These are phyloP conservation scores for Acanthosepion pharaonis DNA, from an alignment of 2,888 invertebrate genomes.

Conservation along the genomic window DNA sequence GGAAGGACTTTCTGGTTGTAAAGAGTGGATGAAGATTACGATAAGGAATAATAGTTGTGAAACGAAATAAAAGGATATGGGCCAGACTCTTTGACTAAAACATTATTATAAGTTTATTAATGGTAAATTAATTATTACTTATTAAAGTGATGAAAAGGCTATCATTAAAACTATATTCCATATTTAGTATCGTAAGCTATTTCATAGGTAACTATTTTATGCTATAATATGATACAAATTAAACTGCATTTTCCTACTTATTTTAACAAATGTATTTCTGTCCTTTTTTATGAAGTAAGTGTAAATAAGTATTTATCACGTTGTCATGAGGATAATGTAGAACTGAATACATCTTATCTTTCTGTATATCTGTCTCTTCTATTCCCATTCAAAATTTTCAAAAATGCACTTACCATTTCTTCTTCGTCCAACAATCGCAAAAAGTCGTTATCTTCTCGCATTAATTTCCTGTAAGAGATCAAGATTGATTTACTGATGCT, in stretches of 20 bases:
- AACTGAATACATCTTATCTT: not conserved
- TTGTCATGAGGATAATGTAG: too few species aligned
- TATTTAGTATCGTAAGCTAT: too few species aligned
- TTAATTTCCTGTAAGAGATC: conserved; percentile 25
- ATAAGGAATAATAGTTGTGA: not conserved
- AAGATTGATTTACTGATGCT: not conserved
- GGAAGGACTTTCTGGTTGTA: not conserved
- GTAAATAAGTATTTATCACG: too few species aligned
- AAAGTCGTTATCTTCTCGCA: not conserved
- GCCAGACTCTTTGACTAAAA: not conserved
- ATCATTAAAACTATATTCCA: too few species aligned
- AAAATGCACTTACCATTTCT: not conserved
- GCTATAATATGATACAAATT: too few species aligned
- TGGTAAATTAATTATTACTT: too few species aligned
- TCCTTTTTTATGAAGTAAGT: too few species aligned
- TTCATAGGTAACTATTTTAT: too few species aligned
- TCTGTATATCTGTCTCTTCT: not conserved
- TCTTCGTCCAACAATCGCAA: not conserved
- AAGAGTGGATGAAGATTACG: not conserved
- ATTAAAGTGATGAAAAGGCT: too few species aligned
- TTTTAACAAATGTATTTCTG: too few species aligned
- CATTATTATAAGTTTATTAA: too few species aligned
- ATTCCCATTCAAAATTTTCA: not conserved
- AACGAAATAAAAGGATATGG: not conserved
- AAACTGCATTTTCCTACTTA: too few species aligned